A percentile compares a stretch with the other conserved stretches of the same genome.
Conservation (phyloP, 2,797 vertebrate species). For the Coluber constrictor region DNA sequence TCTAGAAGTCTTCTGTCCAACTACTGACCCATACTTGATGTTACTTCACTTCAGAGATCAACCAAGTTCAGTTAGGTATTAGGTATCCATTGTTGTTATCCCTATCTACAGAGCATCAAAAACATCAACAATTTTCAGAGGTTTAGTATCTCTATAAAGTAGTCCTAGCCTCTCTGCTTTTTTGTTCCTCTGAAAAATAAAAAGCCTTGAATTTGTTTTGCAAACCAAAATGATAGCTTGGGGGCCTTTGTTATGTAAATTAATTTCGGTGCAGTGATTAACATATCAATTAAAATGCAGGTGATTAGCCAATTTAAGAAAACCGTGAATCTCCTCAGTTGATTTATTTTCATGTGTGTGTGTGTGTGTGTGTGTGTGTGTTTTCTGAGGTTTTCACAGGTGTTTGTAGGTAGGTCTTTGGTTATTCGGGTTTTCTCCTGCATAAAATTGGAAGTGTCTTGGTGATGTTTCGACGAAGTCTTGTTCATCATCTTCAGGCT, state of each 20-base stretch:
- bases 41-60: neutral
- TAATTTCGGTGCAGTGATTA: slow-evolving; percentile 13
- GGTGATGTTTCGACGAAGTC: too few species aligned
- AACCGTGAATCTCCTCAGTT: neutral
- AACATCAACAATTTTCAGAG: neutral
- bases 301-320: slow-evolving; percentile 2
- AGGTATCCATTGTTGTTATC: neutral
- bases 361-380: too few species aligned
- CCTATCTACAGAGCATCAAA: neutral
- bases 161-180: neutral
- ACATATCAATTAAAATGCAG: slow-evolving; percentile 12
- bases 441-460: too few species aligned
- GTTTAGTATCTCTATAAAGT: neutral
- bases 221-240: neutral
- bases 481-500: too few species aligned
- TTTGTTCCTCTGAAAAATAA: neutral
- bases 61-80: neutral
- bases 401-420: too few species aligned
- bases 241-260: slow-evolving; percentile 2
- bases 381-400: too few species aligned
- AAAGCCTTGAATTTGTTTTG: neutral
- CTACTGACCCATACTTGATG: neutral
- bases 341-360: neutral
- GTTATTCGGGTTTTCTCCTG: too few species aligned
- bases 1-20: neutral